Base-by-base conservation (phyloP, 1,140 invertebrate genomes). In the Panagrolaimus sp. region DNA sequence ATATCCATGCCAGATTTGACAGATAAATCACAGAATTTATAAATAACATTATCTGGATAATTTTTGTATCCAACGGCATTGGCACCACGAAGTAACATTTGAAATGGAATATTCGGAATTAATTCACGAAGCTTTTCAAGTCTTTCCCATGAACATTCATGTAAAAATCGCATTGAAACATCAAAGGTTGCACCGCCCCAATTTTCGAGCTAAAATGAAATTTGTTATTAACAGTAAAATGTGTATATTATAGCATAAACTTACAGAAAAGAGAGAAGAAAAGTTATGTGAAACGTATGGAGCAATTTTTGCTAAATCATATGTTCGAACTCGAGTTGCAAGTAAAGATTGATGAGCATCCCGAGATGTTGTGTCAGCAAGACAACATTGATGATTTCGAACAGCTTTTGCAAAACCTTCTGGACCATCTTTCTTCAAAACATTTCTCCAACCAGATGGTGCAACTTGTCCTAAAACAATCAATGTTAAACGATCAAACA, bases 111-210 rank as follows among this genome's bases (percentile, higher is more conserved):
- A 85, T 99, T 98, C 0, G 96, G 96, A 77, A 98, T 94, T 7
- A 89, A 84, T 77, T 90, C 89, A 4, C 96, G 87, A 90, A 99
- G 92, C 67, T 90, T 89, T 76, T 91, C 90, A 47, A 99, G 84
- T 45, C 96, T 87, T 83, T 98, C 94, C 96, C 96, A 99, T 0
- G 96, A 96, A 83, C 95, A 98, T 85, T 99, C 96, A 85, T 98
- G 94, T 0, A 98, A 87, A 85, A 98, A 99, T 79, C 95, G 77
- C 74, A 98, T 87, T 0, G 94, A 90, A 0, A 99, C 96, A 85
- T 99, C 96, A 84, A 98, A 99, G 0, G 96, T 99, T 7, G 96
- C 96, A 32, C 95, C 89, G 68, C 96, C 96, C 96, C 96, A 99
- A 84, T 97, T 98, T 84, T 98, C 96, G 75, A 97, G 81, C 1